Evolutionary conservation across 1,140 invertebrate genomes (phyloP), one percentile per base, ranked within the genome.

Genomic region (Alviniconcha marisindica): DNA sequence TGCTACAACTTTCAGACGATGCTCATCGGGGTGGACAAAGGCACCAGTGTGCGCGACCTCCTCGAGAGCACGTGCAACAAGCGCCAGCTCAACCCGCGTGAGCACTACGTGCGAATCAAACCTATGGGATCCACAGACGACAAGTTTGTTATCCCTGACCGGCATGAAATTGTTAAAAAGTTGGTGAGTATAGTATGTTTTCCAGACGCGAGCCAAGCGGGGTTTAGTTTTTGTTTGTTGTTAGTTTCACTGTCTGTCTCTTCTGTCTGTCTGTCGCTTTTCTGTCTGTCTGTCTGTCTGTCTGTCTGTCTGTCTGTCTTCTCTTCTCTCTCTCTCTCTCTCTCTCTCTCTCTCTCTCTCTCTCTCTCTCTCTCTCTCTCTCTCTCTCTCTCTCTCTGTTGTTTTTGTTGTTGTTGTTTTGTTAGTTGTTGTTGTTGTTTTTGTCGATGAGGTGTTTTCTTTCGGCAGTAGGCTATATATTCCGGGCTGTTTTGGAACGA

Each of bases 1-100:
- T 90, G 84, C 85, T 86, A 86, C 89, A 89, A 86, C 83, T 90
- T 91, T 69, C 93, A 96, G 95, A 91, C 87, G 33, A 87, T 92
- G 77, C 83, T 91, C 36, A 88, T 93, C 24, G 88, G 87, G 96
- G 96, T 92, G 94, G 98, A 88, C 95, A 97, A 91, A 96, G 98
- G 89, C 95, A 98, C 98, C 96, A 97, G 97, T 44, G 97, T 99
- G 18, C 97, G 98, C 91, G 98, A 99, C 94, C 97, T 99, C 92
- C 94, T 99, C 77, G 97, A 97, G 48, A 96, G 96, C 87, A 97
- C 97, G 40, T 99, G 97, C 94, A 96, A 96, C 69, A 95, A 97
- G 86, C 97, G 98, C 91, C 96, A 96, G 90, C 95, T 99, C 54
- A 97, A 97, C 93, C 96, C 97, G 24, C 96, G 97, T 93, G 98